phyloP scores from a whole-genome alignment of 1,140 invertebrate species.

The Anadara kagoshimensis region DNA sequence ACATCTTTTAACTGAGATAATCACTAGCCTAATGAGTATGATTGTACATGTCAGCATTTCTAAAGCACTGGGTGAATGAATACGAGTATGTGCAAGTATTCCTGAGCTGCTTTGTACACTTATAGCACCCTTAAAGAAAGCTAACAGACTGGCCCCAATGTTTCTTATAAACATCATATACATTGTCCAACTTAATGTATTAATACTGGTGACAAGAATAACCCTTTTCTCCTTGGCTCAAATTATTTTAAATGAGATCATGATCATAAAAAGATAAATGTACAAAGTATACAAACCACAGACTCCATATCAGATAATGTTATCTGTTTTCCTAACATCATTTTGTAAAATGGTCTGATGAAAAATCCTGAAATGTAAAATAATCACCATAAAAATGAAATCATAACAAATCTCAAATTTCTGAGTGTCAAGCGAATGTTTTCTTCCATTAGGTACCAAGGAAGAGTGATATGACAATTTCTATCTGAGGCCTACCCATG shows the following conservation, averaged over 20 bases:
- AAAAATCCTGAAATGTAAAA: slow-evolving; percentile 87
- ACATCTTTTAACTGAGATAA: too few species aligned
- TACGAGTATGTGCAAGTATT: too few species aligned
- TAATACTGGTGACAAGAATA: background rate
- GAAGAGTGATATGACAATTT: background rate
- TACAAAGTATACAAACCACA: slow-evolving; percentile 77
- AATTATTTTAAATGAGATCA: background rate
- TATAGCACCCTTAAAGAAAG: too few species aligned
- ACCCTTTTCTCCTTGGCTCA: background rate
- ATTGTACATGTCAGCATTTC: too few species aligned
- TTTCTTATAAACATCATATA: too few species aligned
- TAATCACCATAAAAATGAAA: background rate
- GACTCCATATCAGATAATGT: slow-evolving; percentile 98
- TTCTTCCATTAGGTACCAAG: background rate
- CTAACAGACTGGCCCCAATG: too few species aligned
- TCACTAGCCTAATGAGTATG: too few species aligned
- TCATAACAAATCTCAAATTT: background rate
- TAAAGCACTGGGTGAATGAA: too few species aligned
- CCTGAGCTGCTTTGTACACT: too few species aligned
- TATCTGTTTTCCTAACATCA: slow-evolving; percentile 97
- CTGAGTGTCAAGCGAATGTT: background rate
- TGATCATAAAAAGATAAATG: background rate
- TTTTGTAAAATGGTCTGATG: slow-evolving; percentile 99
- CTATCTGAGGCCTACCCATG: too few species aligned
- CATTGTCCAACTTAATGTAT: too few species aligned